Conservation (phyloP, 2,888 invertebrate genomes). For the Amblyjoppa proteus region DNA sequence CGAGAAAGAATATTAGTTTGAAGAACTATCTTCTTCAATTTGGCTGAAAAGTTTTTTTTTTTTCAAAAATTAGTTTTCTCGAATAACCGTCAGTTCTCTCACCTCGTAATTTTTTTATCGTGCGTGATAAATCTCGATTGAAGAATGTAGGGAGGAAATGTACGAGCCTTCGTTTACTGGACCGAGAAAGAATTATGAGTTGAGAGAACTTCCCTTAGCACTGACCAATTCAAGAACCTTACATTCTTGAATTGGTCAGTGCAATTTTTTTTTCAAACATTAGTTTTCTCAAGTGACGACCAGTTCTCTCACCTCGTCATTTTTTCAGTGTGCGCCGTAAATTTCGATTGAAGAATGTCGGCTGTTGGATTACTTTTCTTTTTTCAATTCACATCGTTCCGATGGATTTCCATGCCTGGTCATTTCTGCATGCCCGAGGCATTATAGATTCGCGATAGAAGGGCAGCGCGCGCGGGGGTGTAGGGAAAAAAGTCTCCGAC, state of each 20-base stretch:
- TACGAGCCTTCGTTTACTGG: no score
- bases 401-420: not conserved
- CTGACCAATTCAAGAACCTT: no score
- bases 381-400: not conserved
- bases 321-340: no score
- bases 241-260: no score
- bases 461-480: not conserved
- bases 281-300: not conserved
- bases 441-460: constrained; percentile 15
- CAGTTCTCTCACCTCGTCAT: no score
- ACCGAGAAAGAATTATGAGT: no score
- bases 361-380: not conserved
- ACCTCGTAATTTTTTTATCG: no score
- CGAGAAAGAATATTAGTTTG: not conserved
- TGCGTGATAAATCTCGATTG: no score
- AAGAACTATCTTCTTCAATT: not conserved
- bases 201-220: no score
- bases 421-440: not conserved
- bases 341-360: not conserved
- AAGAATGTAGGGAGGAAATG: no score
- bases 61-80: not conserved
- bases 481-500: not conserved
- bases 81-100: no score
- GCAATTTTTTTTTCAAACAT: not conserved
- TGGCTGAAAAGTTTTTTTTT: not conserved